Base-by-base conservation (phyloP, 1,140 invertebrate genomes). In the Hylyphantes graminicola region DNA sequence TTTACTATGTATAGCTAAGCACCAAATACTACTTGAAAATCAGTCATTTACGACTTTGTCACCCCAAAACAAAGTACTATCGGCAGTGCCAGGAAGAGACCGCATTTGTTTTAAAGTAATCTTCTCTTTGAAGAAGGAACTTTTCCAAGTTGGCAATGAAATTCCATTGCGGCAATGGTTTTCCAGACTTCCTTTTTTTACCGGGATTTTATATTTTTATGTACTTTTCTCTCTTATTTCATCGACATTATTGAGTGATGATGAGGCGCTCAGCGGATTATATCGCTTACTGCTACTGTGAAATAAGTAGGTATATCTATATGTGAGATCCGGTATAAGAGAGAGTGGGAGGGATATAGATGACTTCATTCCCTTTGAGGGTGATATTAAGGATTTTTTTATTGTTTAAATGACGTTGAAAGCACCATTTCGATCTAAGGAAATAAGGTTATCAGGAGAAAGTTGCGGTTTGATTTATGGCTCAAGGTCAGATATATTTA, bases 51-150 rank as follows among this genome's bases (percentile, higher is more conserved):
- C 35, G 5, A 35, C 5, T 35, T 35, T 35, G 35, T 35, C 35
- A 35, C 35, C 1, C 2, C 35, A 35, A 1, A 2, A 35, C 35
- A 35, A 35, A 35, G 35, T 70, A 70, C 54, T 51, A 53, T 70
- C 50, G 54, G 54, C 50, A 59, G 57, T 53, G 68, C 68, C 51
- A 15, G 51, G 68, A 17, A 70, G 59, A 63, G 74, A 65, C 76
- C 51, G 77, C 79, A 81, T 81, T 81, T 81, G 57, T 73, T 81
- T 81, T 81, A 73, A 81, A 81, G 79, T 73, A 81, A 81, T 81
- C 68, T 81, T 63, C 67, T 73, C 54, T 48, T 64, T 19, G 17
- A 35, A 68, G 19, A 79, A 79, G n/a, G 50, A 79, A 63, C 48
- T 53, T 73, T 73, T 57, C 17, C 50, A 55, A 79, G 63, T 68